phyloP scores from a whole-genome alignment of 2,888 invertebrate species.

The Andrena hattorfiana region DNA sequence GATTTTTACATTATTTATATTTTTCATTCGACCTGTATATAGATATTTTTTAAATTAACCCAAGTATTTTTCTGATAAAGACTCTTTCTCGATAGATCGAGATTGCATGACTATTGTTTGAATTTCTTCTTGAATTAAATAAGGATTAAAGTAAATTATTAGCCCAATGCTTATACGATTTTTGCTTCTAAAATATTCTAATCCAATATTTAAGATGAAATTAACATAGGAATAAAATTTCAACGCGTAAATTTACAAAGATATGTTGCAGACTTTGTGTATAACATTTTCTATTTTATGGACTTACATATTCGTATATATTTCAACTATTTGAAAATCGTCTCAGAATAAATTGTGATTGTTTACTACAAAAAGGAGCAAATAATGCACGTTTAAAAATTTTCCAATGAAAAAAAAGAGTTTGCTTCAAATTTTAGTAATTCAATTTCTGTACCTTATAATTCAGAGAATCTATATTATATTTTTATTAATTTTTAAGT shows the following conservation, averaged over 20 bases:
- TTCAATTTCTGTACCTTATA: not conserved
- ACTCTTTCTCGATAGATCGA: too few relatives aligned
- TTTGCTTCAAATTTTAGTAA: not conserved
- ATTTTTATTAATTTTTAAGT: not conserved
- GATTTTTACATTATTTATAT: too few relatives aligned
- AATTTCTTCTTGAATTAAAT: too few relatives aligned
- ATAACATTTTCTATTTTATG: not conserved
- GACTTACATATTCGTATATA: not conserved
- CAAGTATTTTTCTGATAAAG: too few relatives aligned
- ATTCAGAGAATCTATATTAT: not conserved
- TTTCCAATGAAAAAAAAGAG: not conserved
- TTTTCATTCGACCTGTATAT: too few relatives aligned
- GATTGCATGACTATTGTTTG: too few relatives aligned
- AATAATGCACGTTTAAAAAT: not conserved
- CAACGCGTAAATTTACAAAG: not conserved
- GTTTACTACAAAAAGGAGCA: not conserved
- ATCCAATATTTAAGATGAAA: not conserved
- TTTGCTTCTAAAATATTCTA: too few relatives aligned
- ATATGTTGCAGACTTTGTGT: not conserved
- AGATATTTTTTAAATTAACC: too few relatives aligned
- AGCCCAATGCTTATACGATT: too few relatives aligned
- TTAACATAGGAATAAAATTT: not conserved
- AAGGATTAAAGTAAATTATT: too few relatives aligned
- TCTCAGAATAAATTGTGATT: constrained; percentile 7
- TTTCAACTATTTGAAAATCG: not conserved